Percentiles rank a stretch among this genome's conserved stretches.
phyloP scores from a whole-genome alignment of 30 jellyfish, hydroid and myxozoan species.

The Catostylus mosaicus region DNA sequence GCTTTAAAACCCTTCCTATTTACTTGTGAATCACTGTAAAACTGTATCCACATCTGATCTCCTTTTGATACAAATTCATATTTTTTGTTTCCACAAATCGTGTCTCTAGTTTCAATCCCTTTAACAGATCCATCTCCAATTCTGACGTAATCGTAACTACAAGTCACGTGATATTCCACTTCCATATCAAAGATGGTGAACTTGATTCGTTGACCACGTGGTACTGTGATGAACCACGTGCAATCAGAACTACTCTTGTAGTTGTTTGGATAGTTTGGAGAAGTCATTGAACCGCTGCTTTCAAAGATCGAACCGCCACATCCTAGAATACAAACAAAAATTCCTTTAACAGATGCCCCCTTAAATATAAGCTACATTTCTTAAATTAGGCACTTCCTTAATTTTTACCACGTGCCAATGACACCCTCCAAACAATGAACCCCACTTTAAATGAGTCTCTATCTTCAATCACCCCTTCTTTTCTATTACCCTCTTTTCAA shows the following conservation, averaged over 20 bases:
- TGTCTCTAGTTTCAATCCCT: slow-evolving; percentile 37
- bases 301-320: slow-evolving; percentile 56
- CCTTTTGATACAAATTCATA: slow-evolving; percentile 33
- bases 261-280: slow-evolving; percentile 67
- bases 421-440: too few relatives aligned
- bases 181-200: slow-evolving; percentile 25
- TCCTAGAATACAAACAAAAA: slow-evolving; percentile 19
- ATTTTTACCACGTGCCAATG: too few relatives aligned
- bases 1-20: slow-evolving; percentile 83
- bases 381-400: too few relatives aligned
- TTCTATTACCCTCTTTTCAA: too few relatives aligned
- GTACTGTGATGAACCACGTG: slow-evolving; percentile 47
- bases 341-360: too few relatives aligned
- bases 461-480: too few relatives aligned
- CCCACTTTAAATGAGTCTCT: too few relatives aligned
- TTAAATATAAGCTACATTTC: too few relatives aligned
- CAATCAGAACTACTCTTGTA: slow-evolving; percentile 49
- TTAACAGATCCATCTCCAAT: slow-evolving; percentile 42
- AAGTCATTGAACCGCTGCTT: slow-evolving; percentile 51
- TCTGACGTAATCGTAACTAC: slow-evolving; percentile 51
- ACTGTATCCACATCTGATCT: slow-evolving; percentile 60
- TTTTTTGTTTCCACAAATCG: slow-evolving; percentile 60
- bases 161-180: slow-evolving; percentile 22
- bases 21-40: slow-evolving; percentile 65
- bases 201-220: slow-evolving; percentile 26